phyloP scores from a whole-genome alignment of 2,113 vertebrate genomes.

The Cinclus mexicanus region DNA sequence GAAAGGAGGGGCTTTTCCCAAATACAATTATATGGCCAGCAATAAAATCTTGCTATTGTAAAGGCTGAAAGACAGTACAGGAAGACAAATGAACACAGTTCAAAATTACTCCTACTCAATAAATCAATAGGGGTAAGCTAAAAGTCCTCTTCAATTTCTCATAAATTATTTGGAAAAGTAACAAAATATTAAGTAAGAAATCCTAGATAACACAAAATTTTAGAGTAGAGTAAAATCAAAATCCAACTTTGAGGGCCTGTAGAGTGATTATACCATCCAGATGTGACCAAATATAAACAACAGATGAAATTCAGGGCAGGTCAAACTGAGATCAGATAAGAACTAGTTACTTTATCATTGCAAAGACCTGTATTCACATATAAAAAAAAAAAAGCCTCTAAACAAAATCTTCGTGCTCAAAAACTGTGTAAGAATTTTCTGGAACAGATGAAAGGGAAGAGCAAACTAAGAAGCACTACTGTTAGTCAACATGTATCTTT shows the following conservation, averaged over 20 bases:
- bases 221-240: not conserved
- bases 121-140: not conserved
- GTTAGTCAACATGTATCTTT: fast-evolving
- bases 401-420: not conserved
- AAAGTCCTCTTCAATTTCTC: not conserved
- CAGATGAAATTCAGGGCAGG: not conserved
- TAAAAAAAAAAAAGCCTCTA: not conserved
- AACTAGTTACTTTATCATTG: not conserved
- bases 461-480: not conserved
- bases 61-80: not conserved
- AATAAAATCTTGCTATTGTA: not conserved
- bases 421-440: not conserved
- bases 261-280: not conserved
- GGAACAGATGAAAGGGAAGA: not conserved
- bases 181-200: not conserved
- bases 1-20: not conserved
- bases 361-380: not conserved
- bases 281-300: not conserved
- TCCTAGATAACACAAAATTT: not conserved
- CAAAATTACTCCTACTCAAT: not conserved
- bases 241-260: not conserved
- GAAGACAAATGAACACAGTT: not conserved
- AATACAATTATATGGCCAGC: not conserved
- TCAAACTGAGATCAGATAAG: not conserved
- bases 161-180: not conserved